Percentiles rank a stretch among this genome's conserved stretches.
phyloP scores from a whole-genome alignment of 2,888 invertebrate genomes.

The Archips crataeganus region DNA sequence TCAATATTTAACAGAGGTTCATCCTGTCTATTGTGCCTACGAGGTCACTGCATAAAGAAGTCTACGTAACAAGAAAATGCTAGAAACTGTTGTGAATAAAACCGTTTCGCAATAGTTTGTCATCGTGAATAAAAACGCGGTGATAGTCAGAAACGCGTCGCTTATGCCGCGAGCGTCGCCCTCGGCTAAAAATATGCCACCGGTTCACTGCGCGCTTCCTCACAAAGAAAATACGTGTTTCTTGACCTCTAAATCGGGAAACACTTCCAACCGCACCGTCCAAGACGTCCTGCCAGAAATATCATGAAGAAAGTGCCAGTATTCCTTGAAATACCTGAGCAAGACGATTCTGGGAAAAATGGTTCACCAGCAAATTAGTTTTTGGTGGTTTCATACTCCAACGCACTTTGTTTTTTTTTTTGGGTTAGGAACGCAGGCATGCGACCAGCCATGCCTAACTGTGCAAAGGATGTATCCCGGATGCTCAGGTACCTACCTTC shows the following conservation, averaged over 20 bases:
- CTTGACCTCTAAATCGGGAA: slow-evolving; percentile 75
- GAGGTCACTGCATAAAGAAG: slow-evolving; percentile 13
- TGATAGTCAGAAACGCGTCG: slow-evolving; percentile 40
- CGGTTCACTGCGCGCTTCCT: slow-evolving; percentile 76
- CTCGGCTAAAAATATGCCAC: slow-evolving; percentile 80
- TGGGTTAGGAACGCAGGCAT: slow-evolving; percentile 13
- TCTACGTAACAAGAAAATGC: slow-evolving; percentile 23
- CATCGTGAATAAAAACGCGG: slow-evolving; percentile 35
- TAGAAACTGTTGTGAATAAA: slow-evolving; percentile 26
- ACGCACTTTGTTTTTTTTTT: slow-evolving; percentile 11
- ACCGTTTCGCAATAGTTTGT: slow-evolving; percentile 22
- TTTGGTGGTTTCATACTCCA: slow-evolving; percentile 15
- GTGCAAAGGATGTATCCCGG: slow-evolving; percentile 18
- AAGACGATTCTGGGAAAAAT: slow-evolving; percentile 5
- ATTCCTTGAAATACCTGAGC: slow-evolving; percentile 28
- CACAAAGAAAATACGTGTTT: slow-evolving; percentile 78
- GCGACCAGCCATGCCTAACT: slow-evolving; percentile 25
- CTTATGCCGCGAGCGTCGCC: slow-evolving; percentile 66
- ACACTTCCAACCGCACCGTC: slow-evolving; percentile 56
- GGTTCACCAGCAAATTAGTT: slow-evolving; percentile 15
- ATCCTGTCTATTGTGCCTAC: slow-evolving; percentile 3
- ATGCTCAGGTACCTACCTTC: slow-evolving; percentile 14
- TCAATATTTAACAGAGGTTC: background rate
- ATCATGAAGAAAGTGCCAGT: slow-evolving; percentile 45
- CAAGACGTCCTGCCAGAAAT: slow-evolving; percentile 49